Conservation (phyloP, 2,113 vertebrate species). For the Psittacula cyanocephala region DNA sequence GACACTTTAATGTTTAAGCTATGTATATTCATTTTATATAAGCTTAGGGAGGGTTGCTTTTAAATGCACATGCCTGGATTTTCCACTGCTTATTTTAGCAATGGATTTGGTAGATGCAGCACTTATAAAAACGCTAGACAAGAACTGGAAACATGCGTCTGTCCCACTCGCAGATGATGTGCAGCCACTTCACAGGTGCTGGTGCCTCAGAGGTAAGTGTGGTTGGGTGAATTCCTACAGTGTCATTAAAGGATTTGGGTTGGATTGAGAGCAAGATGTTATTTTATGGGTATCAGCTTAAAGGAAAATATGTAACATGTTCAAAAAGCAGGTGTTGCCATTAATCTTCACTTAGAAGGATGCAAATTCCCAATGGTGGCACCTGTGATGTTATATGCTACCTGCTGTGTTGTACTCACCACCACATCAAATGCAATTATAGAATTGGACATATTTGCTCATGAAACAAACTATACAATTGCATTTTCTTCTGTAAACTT, state of each 20-base stretch:
- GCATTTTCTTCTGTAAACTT: not conserved
- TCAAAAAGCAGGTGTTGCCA: not conserved
- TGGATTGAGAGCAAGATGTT: not conserved
- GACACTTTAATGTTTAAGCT: rapidly evolving
- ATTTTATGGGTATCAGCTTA: not conserved
- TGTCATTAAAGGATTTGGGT: not conserved
- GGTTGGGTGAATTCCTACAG: too few relatives aligned
- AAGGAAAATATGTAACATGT: rapidly evolving
- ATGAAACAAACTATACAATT: not conserved
- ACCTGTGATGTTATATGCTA: rapidly evolving
- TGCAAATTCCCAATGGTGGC: too few relatives aligned
- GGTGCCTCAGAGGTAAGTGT: not conserved
- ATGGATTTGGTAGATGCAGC: not conserved
- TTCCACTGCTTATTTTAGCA: not conserved
- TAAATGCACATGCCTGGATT: not conserved
- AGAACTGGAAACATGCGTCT: rapidly evolving
- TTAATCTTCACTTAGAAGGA: not conserved
- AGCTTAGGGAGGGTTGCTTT: not conserved
- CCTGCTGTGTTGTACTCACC: rapidly evolving
- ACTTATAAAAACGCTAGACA: not conserved
- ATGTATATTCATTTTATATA: rapidly evolving
- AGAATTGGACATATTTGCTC: not conserved
- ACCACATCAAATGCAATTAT: too few relatives aligned
- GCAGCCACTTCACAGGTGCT: rapidly evolving
- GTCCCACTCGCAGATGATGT: rapidly evolving